A percentile compares a stretch with the other conserved stretches of the same genome.
Evolutionary conservation across 2,797 vertebrate species (phyloP).

Genomic region (Neostethus bicornis): DNA sequence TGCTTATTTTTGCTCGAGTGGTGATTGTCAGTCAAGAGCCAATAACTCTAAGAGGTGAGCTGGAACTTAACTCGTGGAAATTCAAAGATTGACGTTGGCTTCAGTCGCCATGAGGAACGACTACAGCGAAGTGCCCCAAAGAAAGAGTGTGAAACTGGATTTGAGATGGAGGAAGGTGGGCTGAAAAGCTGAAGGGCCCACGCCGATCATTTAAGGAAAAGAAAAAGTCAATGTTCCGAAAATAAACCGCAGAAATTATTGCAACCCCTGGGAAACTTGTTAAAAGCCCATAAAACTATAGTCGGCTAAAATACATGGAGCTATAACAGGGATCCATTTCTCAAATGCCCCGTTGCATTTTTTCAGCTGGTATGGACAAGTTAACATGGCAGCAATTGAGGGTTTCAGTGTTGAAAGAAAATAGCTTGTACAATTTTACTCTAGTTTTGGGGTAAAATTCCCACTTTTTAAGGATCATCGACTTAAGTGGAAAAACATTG

Average conservation of each 20-base stretch:
- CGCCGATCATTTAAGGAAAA: constrained; percentile 62
- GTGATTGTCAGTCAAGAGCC: constrained; percentile 61
- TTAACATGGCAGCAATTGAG: constrained; percentile 67
- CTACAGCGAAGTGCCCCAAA: constrained; percentile 49
- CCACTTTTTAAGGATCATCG: too few species aligned
- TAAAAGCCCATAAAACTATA: constrained; percentile 86
- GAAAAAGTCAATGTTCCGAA: constrained; percentile 76
- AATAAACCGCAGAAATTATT: constrained; percentile 86
- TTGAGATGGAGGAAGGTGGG: constrained; percentile 43
- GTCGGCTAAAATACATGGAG: constrained; percentile 78
- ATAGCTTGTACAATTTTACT: constrained; percentile 5
- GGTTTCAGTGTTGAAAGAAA: constrained; percentile 38
- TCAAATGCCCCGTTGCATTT: constrained; percentile 36
- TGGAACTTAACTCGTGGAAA: constrained; percentile 61
- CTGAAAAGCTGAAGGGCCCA: constrained; percentile 45
- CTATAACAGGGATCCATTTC: constrained; percentile 81
- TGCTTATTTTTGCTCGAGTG: constrained; percentile 40
- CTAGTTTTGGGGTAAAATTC: constrained; percentile 16
- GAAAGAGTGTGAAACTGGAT: constrained; percentile 56
- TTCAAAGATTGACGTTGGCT: constrained; percentile 61
- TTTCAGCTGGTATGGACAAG: constrained; percentile 74
- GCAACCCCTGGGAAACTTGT: constrained; percentile 83
- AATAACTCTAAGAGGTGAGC: constrained; percentile 43
- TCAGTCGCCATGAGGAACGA: constrained; percentile 34
- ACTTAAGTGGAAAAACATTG: neutral